These are phyloP conservation scores for Drosophila yakuba DNA, from an alignment of 1,140 invertebrate genomes.

Conservation along the genomic window DNA sequence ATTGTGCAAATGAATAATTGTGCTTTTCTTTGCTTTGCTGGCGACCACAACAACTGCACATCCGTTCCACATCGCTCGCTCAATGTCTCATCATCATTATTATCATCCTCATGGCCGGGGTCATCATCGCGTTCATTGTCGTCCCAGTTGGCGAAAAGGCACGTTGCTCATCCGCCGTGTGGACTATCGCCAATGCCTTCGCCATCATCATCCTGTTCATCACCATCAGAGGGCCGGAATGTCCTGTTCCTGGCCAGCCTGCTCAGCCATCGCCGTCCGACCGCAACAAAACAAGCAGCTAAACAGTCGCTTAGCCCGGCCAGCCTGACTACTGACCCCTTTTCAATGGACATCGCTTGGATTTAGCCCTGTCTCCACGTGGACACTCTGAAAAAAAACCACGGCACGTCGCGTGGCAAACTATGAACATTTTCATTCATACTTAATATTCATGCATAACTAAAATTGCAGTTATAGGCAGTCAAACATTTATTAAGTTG, in stretches of 20 bases:
- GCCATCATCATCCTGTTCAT: conserved; percentile 22
- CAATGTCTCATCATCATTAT: conserved; percentile 72
- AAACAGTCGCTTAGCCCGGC: conserved; percentile 77
- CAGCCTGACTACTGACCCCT: conserved; percentile 72
- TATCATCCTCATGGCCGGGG: conserved; percentile 4
- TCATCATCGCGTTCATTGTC: conserved; percentile 60
- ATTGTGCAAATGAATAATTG: conserved; percentile 82
- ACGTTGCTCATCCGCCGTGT: conserved; percentile 69
- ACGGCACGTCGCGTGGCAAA: too few species aligned
- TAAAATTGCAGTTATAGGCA: background rate
- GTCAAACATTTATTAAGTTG: background rate
- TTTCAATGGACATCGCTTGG: conserved; percentile 75
- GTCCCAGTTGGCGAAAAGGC: conserved; percentile 64
- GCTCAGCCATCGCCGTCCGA: conserved; percentile 28
- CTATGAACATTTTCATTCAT: too few species aligned
- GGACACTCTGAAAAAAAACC: conserved; percentile 9
- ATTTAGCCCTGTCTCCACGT: conserved; percentile 42
- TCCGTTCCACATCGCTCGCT: conserved; percentile 80
- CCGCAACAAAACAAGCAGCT: conserved; percentile 80
- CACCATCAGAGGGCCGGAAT: conserved; percentile 25
- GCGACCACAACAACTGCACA: conserved; percentile 79
- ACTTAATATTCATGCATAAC: background rate
- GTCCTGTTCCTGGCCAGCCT: conserved; percentile 33
- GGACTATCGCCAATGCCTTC: conserved; percentile 40
- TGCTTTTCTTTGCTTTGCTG: conserved; percentile 72